Percentiles rank a stretch among this genome's conserved stretches.
Conservation (phyloP, 2,113 vertebrate species). For the Nicator chloris region DNA sequence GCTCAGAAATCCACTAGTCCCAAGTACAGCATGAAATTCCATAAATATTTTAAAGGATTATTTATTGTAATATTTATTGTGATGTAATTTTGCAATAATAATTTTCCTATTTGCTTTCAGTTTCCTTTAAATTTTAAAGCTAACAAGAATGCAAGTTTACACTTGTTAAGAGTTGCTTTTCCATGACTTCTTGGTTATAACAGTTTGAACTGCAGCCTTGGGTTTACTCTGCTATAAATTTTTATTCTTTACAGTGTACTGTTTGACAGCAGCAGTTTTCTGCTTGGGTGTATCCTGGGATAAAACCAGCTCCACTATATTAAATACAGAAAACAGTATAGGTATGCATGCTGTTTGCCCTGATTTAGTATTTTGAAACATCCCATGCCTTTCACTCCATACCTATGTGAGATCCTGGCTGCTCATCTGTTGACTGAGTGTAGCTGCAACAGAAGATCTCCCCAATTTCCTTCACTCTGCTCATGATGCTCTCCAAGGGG, state of each 20-base stretch:
- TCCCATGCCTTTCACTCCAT: neutral
- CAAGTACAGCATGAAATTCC: neutral
- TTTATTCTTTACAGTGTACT: neutral
- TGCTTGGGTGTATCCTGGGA: neutral
- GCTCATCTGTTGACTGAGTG: conserved; percentile 84
- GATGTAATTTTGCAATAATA: neutral
- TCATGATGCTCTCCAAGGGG: conserved; percentile 80
- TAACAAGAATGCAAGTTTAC: neutral
- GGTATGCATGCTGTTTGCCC: neutral
- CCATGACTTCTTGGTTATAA: neutral
- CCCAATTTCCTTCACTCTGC: conserved; percentile 82
- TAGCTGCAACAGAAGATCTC: conserved; percentile 88
- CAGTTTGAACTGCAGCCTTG: neutral
- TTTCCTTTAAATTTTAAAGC: neutral
- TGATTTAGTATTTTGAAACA: neutral
- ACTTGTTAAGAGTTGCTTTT: neutral
- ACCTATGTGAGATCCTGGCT: conserved; percentile 92
- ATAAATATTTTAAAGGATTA: neutral
- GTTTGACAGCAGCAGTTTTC: neutral
- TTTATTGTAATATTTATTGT: neutral
- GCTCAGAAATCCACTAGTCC: neutral
- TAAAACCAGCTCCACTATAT: neutral
- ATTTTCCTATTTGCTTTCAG: neutral
- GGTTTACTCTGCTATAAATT: neutral
- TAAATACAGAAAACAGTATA: rapidly evolving